Base-by-base conservation (phyloP, 2,888 invertebrate species). In the Gortyna flavago region DNA sequence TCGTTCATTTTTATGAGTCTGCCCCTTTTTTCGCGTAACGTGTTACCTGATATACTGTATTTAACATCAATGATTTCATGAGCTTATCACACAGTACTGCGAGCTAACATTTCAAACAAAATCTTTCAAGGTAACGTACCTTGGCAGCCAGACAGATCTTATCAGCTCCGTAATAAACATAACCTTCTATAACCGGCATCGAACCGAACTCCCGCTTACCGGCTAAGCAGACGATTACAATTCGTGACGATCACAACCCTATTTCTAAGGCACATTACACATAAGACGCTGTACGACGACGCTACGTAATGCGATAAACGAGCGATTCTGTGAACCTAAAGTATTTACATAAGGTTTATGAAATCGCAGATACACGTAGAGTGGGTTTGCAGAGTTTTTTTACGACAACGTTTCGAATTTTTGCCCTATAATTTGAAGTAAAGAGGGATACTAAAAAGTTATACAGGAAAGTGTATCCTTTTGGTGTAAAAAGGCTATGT, bases 211-310 rank as follows among this genome's bases (percentile, higher is more conserved):
- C 85, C 83, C 82, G 80, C 77, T 77, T 74, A 83, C 85, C 80
- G 65, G 84, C 72, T 88, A 91, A 90, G 85, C 78, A 88, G 87
- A 72, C 87, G 75, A 91, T 91, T 91, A 90, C 80, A 79, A 91
- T 89, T 89, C 90, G 67, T 44, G 51, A 69, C 84, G 80, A 80
- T 87, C 66, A 35, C 85, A 68, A 71, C 72, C 80, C 73, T 77
- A 75, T 83, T 83, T 85, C 57, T 72, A 84, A 84, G 66, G 74
- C 41, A 71, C 75, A 76, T 79, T 84, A 87, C 87, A 84, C 75
- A 84, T 71, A 73, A 71, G 69, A 78, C 70, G 77, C 13, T 59
- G 75, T 75, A 35, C 48, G 35, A 67, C 51, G 65, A 51, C 64
- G 64, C 71, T 57, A 70, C n/a, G 18, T 76, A 75, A 73, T 41